Base-by-base conservation (phyloP, 2,797 vertebrate genomes). In the Centropyge bicolor region DNA sequence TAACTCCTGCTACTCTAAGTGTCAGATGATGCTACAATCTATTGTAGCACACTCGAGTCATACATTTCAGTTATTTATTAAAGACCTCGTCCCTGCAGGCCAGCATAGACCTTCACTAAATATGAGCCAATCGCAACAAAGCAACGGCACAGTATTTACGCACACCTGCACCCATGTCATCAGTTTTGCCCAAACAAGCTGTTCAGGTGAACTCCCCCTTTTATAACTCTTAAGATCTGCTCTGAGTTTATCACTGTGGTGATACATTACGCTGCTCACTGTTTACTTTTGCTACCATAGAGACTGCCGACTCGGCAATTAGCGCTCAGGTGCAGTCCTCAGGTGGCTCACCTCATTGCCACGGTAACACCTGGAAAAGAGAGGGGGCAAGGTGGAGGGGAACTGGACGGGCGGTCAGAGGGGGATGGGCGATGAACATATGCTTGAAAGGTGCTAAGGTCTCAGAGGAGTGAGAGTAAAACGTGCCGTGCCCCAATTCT, bases 251-350 rank as follows among this genome's bases (percentile, higher is more conserved):
- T 90, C 65, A 12, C 86, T 24, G 5, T 67, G 80, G 90, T 41
- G 83, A 92, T 66, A 46, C 76, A 86, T 91, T 88, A 89, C 69
- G 83, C 8, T 0, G 45, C 49, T 46, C 76, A 64, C 63, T 91
- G 93, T 94, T 93, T 92, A 88, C 85, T 80, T 82, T 76, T 65
- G 84, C 81, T 74, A 48, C 93, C 81, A 84, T 89, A 70, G 93
- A 72, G 73, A 89, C 82, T 63, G 70, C 76, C 1, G 49, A 86
- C 51, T 5, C 12, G 2, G 72, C 86, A 93, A 91, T 92, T 90
- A 87, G 78, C 13, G 8, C 79, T 89, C 74, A 76, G 87, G 76
- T 86, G 56, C 64, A 67, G 78, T 81, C 82, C 91, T 82, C 87
- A 79, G 87, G 88, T 92, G 90, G 57, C 68, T 75, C 46, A 19